These are phyloP conservation scores for Orius insidiosus DNA, from an alignment of 1,140 invertebrate species.

Conservation along the genomic window DNA sequence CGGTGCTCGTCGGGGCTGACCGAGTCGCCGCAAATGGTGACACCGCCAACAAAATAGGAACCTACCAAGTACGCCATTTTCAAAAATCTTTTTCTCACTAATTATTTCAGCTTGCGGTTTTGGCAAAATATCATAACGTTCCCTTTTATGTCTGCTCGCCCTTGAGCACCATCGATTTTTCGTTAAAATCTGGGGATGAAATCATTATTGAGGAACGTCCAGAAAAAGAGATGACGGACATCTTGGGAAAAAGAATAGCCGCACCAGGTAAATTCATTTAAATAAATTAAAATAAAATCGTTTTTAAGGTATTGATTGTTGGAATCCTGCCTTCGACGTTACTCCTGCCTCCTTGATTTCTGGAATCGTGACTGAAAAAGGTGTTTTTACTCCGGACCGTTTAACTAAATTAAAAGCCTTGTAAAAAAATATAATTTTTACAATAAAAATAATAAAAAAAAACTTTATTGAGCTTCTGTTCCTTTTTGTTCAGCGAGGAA, in stretches of 20 bases:
- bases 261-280: constrained; percentile 69
- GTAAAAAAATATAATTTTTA: too few species aligned
- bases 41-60: constrained; percentile 99
- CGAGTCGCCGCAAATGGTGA: constrained; percentile 89
- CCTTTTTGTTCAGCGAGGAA: too few species aligned
- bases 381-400: constrained; percentile 48
- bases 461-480: too few species aligned
- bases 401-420: too few species aligned
- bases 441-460: too few species aligned
- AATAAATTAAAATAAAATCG: constrained; percentile 12
- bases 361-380: constrained; percentile 88
- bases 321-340: constrained; percentile 98
- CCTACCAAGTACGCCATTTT: constrained; percentile 53
- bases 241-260: constrained; percentile 67
- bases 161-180: constrained; percentile 76
- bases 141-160: constrained; percentile 95
- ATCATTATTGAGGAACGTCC: constrained; percentile 92
- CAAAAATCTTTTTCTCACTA: too few species aligned
- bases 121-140: constrained; percentile 76
- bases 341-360: constrained; percentile 89
- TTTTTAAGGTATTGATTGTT: constrained; percentile 67
- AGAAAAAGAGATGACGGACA: constrained; percentile 71
- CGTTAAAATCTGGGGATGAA: constrained; percentile 54
- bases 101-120: constrained; percentile 57
- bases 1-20: constrained; percentile 78